Base-by-base conservation (phyloP, 2,113 vertebrate genomes). In the Recurvirostra avosetta region DNA sequence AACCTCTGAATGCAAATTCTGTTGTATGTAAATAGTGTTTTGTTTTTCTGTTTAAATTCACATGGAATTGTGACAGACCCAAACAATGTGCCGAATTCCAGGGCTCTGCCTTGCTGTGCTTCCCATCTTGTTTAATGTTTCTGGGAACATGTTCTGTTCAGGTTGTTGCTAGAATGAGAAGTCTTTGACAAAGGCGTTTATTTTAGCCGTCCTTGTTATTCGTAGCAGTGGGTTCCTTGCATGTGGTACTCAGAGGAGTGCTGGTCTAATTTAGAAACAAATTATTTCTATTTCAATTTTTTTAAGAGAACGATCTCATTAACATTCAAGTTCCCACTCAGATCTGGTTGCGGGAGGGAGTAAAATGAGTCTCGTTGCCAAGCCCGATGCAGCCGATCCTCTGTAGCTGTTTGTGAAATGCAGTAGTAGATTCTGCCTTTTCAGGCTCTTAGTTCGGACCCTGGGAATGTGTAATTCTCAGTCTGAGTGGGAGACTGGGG, bases 221-320 rank as follows among this genome's bases (percentile, higher is more conserved):
- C 2, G 0, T 7, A 25, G 85, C 82, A 41, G 74, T 30, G 70
- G 40, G 47, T 63, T 91, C 77, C 77, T 62, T 49, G 27, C 1
- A 0, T 36, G 77, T 56, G 56, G 76, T 26, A 34, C 68, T 89
- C 11, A 1, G 73, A 84, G 89, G 65, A 86, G 52, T 12, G 9
- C 80, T 62, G 62, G 43, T 63, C 77, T 63, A 56, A 81, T 92
- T 93, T 95, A 86, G 94, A 74, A 95, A 81, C 76, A 9, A 74
- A 86, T 77, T 0, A 10, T 71, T 95, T 93, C 90, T 94, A 92
- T 96, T 95, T 91, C 23, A 11, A 76, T 78, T 95, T 92, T 59
- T 59, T 36, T 73, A 61, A 92, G 94, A 74, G 88, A 86, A 81
- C 34, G 13, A 15, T 43, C 53, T 91, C 70, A 52, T 94, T 72